Percentiles rank a stretch among this genome's conserved stretches.
Evolutionary conservation across 2,797 vertebrate genomes (phyloP).

Genomic region (Macrochelys suwanniensis): DNA sequence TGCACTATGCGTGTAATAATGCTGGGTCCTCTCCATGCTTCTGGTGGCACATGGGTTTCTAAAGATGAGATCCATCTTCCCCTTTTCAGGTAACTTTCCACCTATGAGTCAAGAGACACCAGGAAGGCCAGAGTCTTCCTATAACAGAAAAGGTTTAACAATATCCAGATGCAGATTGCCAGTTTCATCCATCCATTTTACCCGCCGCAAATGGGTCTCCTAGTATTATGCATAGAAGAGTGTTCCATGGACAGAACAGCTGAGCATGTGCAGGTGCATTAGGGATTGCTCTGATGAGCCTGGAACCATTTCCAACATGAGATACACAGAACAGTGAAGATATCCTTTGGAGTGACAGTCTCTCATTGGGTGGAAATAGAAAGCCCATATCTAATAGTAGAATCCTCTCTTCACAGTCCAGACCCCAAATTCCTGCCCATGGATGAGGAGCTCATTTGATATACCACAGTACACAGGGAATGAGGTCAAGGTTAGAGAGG

Average conservation of each 20-base stretch:
- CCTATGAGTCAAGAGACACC: neutral
- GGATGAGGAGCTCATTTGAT: neutral
- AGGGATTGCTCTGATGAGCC: neutral
- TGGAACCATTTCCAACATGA: neutral
- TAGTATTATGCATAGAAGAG: rapidly evolving
- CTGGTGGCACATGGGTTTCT: rapidly evolving
- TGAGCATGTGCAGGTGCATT: neutral
- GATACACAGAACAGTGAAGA: neutral
- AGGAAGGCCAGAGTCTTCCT: neutral
- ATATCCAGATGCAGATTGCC: neutral
- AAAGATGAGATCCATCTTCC: neutral
- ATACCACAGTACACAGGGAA: neutral
- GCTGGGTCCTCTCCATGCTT: neutral
- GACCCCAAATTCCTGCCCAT: neutral
- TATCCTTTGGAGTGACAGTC: neutral
- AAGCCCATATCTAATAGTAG: neutral
- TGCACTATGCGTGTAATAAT: rapidly evolving
- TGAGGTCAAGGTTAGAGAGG: neutral
- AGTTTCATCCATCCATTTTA: neutral
- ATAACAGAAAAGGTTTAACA: rapidly evolving
- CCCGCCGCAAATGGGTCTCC: neutral
- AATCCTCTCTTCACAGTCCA: neutral
- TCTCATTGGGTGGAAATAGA: neutral
- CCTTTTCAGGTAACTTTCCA: neutral
- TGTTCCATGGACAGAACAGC: neutral